Evolutionary conservation across 2,888 invertebrate species (phyloP).

Genomic region (Brachyptera risi): DNA sequence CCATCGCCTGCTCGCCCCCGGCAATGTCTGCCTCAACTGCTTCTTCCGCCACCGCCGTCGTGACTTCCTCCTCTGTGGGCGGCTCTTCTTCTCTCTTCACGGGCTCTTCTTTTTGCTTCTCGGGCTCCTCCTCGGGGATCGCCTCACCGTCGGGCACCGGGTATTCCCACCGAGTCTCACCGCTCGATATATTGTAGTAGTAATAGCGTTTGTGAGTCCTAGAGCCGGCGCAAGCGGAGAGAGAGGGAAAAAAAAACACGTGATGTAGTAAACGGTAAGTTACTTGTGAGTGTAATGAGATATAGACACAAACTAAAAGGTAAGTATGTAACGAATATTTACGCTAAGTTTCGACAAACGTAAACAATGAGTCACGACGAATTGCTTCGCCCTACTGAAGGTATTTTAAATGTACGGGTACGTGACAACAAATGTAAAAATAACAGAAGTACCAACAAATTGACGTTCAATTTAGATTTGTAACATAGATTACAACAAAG

Average conservation of each 20-base stretch:
- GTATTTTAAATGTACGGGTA: no score
- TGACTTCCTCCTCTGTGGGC: slow-evolving; percentile 27
- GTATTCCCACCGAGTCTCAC: slow-evolving; percentile 62
- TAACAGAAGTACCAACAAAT: no score
- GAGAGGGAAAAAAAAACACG: no score
- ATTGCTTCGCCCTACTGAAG: no score
- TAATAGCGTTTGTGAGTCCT: slow-evolving; percentile 64
- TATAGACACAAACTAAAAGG: no score
- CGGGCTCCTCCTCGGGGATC: neutral
- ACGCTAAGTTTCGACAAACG: no score
- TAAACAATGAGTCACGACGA: no score
- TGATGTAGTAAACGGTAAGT: slow-evolving; percentile 23
- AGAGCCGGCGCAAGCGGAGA: slow-evolving; percentile 16
- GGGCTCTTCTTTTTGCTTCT: slow-evolving; percentile 1
- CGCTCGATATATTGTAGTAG: slow-evolving; percentile 57
- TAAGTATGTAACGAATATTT: no score
- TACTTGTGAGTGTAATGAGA: no score
- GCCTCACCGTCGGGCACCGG: slow-evolving; percentile 44
- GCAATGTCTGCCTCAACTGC: neutral
- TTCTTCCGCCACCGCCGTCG: slow-evolving; percentile 23
- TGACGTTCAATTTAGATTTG: no score
- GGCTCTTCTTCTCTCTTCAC: neutral
- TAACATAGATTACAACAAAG: no score
- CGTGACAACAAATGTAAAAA: no score
- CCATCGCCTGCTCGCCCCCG: slow-evolving; percentile 31